A percentile compares a stretch with the other conserved stretches of the same genome.
Evolutionary conservation across 2,888 invertebrate genomes (phyloP).

Genomic region (Nysson spinosus): DNA sequence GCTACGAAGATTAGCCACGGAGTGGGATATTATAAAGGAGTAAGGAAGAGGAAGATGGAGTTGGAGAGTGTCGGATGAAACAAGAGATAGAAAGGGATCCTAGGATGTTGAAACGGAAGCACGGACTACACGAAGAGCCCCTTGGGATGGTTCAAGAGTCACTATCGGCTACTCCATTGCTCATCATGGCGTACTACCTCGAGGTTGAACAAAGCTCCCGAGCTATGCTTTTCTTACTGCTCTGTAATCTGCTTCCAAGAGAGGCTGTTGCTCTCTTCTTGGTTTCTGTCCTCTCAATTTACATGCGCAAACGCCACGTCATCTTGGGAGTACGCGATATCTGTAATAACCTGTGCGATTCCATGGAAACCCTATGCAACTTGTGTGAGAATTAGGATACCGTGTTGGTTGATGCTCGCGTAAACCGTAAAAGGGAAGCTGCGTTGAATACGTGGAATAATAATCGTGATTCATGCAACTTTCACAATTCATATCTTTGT

Average conservation of each 20-base stretch:
- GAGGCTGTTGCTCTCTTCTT: conserved; percentile 12
- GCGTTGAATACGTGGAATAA: too few species aligned
- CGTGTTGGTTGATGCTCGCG: conserved; percentile 1
- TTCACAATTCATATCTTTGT: too few species aligned
- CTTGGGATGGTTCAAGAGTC: conserved; percentile 63
- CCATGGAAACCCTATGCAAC: conserved; percentile 9
- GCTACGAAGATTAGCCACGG: conserved; percentile 30
- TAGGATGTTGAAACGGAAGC: conserved; percentile 5
- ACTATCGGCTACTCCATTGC: conserved; percentile 70
- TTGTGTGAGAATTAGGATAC: conserved; percentile 16
- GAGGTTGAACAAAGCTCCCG: conserved; percentile 67
- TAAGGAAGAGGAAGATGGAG: too few species aligned
- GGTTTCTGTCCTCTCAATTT: conserved; percentile 54
- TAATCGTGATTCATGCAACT: too few species aligned
- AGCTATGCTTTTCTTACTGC: conserved; percentile 70
- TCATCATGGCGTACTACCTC: conserved; percentile 66
- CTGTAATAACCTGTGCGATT: conserved; percentile 57
- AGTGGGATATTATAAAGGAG: conserved; percentile 41
- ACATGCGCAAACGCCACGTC: conserved; percentile 53
- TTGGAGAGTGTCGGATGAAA: conserved; percentile 25
- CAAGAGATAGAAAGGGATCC: conserved; percentile 25
- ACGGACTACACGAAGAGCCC: conserved; percentile 47
- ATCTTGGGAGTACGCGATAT: conserved; percentile 50
- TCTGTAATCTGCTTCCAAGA: conserved; percentile 69
- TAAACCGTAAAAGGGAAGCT: conserved; percentile 6